Evolutionary conservation across 2,797 vertebrate genomes (phyloP).

Genomic region (Lacerta viridis): DNA sequence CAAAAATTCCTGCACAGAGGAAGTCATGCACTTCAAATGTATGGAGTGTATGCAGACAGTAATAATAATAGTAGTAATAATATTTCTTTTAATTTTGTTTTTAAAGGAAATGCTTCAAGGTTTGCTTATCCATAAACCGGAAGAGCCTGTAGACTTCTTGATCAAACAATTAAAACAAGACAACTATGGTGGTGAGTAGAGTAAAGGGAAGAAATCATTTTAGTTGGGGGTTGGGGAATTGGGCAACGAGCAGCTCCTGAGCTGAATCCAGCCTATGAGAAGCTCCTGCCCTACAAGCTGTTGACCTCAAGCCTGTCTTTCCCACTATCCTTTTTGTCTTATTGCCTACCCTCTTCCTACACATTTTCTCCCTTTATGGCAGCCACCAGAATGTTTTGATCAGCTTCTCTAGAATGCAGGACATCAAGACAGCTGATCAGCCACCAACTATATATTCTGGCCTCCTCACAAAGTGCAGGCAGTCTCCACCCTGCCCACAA

Average conservation of each 20-base stretch:
- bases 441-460: too few relatives aligned
- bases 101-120: constrained; percentile 82
- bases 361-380: not conserved
- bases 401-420: not conserved
- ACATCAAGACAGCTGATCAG: too few relatives aligned
- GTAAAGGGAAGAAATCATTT: constrained; percentile 21
- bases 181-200: constrained; percentile 83
- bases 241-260: too few relatives aligned
- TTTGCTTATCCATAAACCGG: constrained; percentile 87
- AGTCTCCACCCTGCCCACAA: not conserved
- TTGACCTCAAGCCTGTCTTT: not conserved
- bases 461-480: not conserved
- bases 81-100: constrained; percentile 40
- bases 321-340: not conserved
- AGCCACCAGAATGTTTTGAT: too few relatives aligned
- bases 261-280: too few relatives aligned
- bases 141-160: constrained; percentile 88
- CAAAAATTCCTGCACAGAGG: too few relatives aligned
- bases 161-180: constrained; percentile 83
- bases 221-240: accelerated
- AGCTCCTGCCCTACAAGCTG: not conserved
- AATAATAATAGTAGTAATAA: too few relatives aligned
- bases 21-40: too few relatives aligned
- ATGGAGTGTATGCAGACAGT: too few relatives aligned
- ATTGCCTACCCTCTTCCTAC: not conserved